These are phyloP conservation scores for Drosophila obscura DNA, from an alignment of 1,140 invertebrate genomes.

Conservation along the genomic window DNA sequence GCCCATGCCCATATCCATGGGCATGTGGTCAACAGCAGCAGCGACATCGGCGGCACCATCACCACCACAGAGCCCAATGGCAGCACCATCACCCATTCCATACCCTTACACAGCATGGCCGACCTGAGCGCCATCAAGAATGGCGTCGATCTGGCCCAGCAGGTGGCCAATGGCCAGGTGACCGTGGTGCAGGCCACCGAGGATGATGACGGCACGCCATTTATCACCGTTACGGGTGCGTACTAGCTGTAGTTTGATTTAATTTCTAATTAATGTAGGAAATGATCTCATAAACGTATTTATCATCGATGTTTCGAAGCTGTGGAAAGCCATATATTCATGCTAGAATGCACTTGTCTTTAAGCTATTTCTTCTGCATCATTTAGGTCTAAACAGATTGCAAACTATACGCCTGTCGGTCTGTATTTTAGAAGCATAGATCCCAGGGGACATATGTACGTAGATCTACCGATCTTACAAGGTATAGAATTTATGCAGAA, in stretches of 20 bases:
- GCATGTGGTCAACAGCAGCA: slow-evolving; percentile 62
- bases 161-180: slow-evolving; percentile 76
- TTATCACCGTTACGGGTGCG: slow-evolving; percentile 77
- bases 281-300: neutral
- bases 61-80: slow-evolving; percentile 43
- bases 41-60: slow-evolving; percentile 32
- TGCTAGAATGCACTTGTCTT: no score
- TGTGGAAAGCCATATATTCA: no score
- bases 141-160: slow-evolving; percentile 67
- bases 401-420: no score
- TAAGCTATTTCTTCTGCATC: no score
- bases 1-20: slow-evolving; percentile 42
- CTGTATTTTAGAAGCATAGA: no score
- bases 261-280: neutral
- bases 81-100: slow-evolving; percentile 40
- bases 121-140: slow-evolving; percentile 69
- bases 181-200: slow-evolving; percentile 74
- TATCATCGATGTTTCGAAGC: no score
- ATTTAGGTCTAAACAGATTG: no score
- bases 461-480: no score
- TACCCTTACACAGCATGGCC: slow-evolving; percentile 61
- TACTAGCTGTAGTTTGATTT: slow-evolving; percentile 21
- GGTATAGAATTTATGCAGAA: no score
- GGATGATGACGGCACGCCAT: slow-evolving; percentile 72
- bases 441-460: no score